Percentiles rank a stretch among this genome's conserved stretches.
Conservation (phyloP, 2,888 invertebrate species). For the Agonopterix alstromeriana region DNA sequence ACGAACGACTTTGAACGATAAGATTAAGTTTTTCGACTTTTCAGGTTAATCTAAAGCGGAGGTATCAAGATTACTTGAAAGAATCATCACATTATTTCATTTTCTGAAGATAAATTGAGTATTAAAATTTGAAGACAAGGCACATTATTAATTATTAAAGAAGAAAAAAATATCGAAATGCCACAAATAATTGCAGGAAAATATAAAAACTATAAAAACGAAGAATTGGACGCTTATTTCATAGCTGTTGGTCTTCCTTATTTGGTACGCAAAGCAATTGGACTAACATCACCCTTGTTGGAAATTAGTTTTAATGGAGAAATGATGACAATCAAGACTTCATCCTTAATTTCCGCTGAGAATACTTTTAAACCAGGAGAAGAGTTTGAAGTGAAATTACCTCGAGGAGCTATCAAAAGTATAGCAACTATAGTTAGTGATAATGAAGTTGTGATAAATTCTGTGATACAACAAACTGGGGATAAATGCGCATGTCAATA, state of each 20-base stretch:
- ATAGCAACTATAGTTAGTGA: conserved; percentile 11
- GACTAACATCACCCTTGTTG: conserved; percentile 56
- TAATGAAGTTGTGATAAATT: conserved; percentile 42
- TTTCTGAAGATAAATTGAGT: too few relatives aligned
- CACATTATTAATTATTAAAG: too few relatives aligned
- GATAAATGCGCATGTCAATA: conserved; percentile 47
- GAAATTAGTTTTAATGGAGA: conserved; percentile 56
- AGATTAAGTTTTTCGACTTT: too few relatives aligned
- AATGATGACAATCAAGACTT: conserved; percentile 61
- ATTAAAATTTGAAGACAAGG: too few relatives aligned
- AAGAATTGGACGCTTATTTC: conserved; percentile 74
- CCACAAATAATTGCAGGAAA: conserved; percentile 35
- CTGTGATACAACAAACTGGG: conserved; percentile 36
- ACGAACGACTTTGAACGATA: too few relatives aligned
- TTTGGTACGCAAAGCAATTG: conserved; percentile 71
- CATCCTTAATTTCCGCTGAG: conserved; percentile 53
- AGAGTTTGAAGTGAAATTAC: conserved; percentile 74
- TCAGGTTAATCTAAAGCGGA: too few relatives aligned
- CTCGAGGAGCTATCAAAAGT: conserved; percentile 30
- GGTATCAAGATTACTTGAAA: too few relatives aligned
- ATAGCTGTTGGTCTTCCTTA: conserved; percentile 71
- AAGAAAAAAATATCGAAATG: too few relatives aligned
- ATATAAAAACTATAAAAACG: conserved; percentile 67
- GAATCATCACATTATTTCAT: too few relatives aligned
- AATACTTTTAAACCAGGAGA: conserved; percentile 61